Evolutionary conservation across 2,113 vertebrate species (phyloP), one percentile per base, ranked within the genome.

Genomic region (Zapornia atra): DNA sequence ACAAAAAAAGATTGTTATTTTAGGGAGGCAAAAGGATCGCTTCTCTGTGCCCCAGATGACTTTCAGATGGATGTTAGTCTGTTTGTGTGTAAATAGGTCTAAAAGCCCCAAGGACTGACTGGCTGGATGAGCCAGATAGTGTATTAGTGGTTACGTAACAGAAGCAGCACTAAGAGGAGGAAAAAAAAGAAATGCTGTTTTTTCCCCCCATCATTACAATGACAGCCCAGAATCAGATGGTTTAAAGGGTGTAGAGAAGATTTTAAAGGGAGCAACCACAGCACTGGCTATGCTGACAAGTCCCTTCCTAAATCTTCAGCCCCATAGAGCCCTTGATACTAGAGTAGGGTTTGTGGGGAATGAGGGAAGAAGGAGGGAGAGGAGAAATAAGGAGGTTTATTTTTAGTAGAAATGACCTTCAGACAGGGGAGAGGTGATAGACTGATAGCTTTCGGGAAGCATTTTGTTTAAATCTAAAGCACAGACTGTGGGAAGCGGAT

Each of bases 21-120:
- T 46, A 33, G 95, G 86, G 82, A 95, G 51, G 69, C 20, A 40
- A 36, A 94, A 69, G 28, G 26, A 54, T 89, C 65, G 40, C 75
- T 86, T 82, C 77, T 71, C 34, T 50, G 38, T 48, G 83, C 72
- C 85, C 4, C 72, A 66, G 63, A 92, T 38, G 88, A 90, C 91
- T 91, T 95, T 96, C 88, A 95, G 91, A 83, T 69, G 72, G 90
- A 72, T 91, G 93, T 89, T 90, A 82, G 36, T 44, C 92, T 95
- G 85, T 92, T 96, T 92, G 92, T 86, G 64, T 92, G 68, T 95
- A 95, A 97, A 92, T 82, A 91, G 93, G 78, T 90, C 81, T 82
- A 73, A 91, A 96, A 96, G 84, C 88, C 88, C 93, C n/a, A 69
- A 94, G 79, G 72, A 96, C 19, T 12, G 3, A 82, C 26, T 34